A percentile compares a stretch with the other conserved stretches of the same genome.
Conservation (phyloP, 2,888 invertebrate species). For the Stenodera caucasica region DNA sequence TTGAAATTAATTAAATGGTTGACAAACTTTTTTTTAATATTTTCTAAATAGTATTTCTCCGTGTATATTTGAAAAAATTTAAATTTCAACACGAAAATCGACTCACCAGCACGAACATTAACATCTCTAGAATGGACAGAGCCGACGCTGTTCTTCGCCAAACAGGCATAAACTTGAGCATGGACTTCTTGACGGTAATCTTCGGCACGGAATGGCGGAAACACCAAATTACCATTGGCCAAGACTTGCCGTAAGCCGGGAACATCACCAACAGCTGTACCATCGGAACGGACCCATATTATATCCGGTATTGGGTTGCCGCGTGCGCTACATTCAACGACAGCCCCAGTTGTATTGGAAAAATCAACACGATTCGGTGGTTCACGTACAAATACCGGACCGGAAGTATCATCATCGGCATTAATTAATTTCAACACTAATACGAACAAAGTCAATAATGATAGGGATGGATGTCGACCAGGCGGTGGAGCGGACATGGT, state of each 20-base stretch:
- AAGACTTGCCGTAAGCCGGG: constrained; percentile 67
- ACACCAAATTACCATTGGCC: constrained; percentile 89
- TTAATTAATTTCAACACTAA: not conserved
- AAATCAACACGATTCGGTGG: constrained; percentile 91
- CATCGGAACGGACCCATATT: constrained; percentile 91
- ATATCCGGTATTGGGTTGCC: constrained; percentile 90
- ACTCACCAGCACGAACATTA: constrained; percentile 91
- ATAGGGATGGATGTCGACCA: not conserved
- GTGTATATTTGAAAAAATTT: not conserved
- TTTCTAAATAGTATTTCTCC: constrained; percentile 1
- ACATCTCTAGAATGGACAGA: constrained; percentile 90
- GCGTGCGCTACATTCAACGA: constrained; percentile 88
- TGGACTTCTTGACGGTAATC: constrained; percentile 93
- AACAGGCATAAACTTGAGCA: constrained; percentile 90
- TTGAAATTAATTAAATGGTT: not conserved
- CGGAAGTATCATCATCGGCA: constrained; percentile 56
- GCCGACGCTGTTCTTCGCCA: constrained; percentile 87
- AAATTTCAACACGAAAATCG: not conserved
- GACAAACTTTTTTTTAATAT: not conserved
- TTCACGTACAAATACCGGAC: constrained; percentile 90
- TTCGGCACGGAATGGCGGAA: constrained; percentile 92
- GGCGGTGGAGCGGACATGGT: not conserved
- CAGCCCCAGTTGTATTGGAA: constrained; percentile 91
- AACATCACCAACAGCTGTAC: constrained; percentile 87
- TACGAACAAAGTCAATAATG: not conserved